Evolutionary conservation across 2,888 invertebrate species (phyloP), one percentile per base, ranked within the genome.

Genomic region (Drosophila imparisetae): DNA sequence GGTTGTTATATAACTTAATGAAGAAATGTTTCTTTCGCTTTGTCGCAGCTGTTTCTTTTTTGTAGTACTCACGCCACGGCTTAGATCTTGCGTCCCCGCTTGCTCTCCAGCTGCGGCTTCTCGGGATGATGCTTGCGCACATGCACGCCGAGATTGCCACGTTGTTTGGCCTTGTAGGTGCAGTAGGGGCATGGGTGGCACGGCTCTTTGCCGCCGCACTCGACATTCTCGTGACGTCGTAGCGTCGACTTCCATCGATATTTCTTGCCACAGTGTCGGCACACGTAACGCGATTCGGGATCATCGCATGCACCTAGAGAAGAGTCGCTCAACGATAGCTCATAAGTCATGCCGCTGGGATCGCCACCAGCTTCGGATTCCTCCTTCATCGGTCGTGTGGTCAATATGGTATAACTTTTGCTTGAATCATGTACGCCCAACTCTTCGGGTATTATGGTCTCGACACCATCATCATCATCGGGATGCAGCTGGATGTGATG

Each of bases 221-320:
- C 97, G 74, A 96, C 96, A 94, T 95, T 96, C 93, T 96, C 96
- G 93, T 97, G 97, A 6, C 96, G 95, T 15, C 96, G 94, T 94
- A 97, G 94, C 70, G 97, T 97, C 58, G 96, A 96, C 93, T 96
- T 97, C 97, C 97, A 97, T 87, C 97, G 95, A 93, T 97, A 97
- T 80, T 96, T 95, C 93, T 97, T 97, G 76, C 97, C 97, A 93
- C 97, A 97, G 91, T 96, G 96, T 59, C 96, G 94, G 91, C 97
- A 97, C 57, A 96, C 95, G 93, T 96, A 97, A 90, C 94, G 94
- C 66, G 94, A 94, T 34, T 92, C 93, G 63, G 94, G 94, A 81
- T 94, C 94, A 72, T 92, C 93, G 76, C 86, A 88, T 65, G 91
- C 92, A 76, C 92, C 92, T 90, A 91, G 88, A 68, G 90, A 92